These are phyloP conservation scores for Ranitomeya variabilis DNA, from an alignment of 2,113 vertebrate species.

Conservation along the genomic window DNA sequence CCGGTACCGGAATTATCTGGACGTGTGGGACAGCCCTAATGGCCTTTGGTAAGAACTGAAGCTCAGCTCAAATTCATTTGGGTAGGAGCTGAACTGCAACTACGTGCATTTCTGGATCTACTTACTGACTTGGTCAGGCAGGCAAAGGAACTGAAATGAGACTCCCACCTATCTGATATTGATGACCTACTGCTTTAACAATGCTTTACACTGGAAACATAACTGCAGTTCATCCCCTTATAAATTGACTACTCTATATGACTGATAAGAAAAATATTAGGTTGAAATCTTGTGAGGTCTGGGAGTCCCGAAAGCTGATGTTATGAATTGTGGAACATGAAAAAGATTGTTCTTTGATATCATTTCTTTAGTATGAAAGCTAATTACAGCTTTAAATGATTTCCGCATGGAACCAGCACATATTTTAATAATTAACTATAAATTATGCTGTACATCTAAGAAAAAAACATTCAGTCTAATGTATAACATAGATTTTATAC, in stretches of 20 bases:
- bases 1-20: too few species aligned
- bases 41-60: too few species aligned
- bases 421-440: constrained; percentile 19
- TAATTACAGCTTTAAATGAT: constrained; percentile 23
- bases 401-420: not conserved
- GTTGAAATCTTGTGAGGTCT: not conserved
- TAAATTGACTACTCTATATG: not conserved
- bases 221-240: too few species aligned
- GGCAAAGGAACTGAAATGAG: too few species aligned
- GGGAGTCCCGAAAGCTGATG: not conserved
- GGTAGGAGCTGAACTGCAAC: too few species aligned
- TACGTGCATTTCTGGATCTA: too few species aligned
- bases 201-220: too few species aligned
- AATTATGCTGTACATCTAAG: constrained; percentile 3
- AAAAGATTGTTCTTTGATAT: constrained; percentile 5
- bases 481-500: constrained; percentile 5
- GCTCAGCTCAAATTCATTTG: too few species aligned
- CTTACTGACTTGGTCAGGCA: too few species aligned
- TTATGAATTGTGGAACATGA: not conserved
- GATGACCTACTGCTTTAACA: too few species aligned
- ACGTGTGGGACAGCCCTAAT: too few species aligned
- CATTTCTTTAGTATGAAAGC: not conserved
- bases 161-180: too few species aligned
- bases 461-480: constrained; percentile 1
- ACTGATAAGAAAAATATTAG: not conserved